Percentiles rank a stretch among this genome's conserved stretches.
phyloP scores from a whole-genome alignment of 2,113 vertebrate species.

The Clarias batrachus region DNA sequence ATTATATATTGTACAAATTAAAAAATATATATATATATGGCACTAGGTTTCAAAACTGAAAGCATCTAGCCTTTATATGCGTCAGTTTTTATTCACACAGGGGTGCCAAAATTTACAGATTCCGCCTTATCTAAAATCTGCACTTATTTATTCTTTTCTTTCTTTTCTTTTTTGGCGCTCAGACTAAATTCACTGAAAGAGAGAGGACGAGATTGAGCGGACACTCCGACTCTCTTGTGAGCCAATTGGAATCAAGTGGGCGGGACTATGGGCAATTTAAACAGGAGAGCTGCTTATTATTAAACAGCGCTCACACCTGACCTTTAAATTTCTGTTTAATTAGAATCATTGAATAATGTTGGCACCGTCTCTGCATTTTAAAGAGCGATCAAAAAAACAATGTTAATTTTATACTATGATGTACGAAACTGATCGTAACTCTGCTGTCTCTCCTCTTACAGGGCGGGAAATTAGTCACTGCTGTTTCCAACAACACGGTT shows the following conservation, averaged over 20 bases:
- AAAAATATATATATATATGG: neutral
- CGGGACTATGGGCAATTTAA: neutral
- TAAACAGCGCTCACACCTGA: neutral
- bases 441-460: conserved; percentile 56
- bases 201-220: neutral
- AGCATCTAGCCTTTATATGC: neutral
- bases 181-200: neutral
- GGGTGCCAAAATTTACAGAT: neutral
- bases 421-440: neutral
- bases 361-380: neutral
- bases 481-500: conserved; percentile 87
- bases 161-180: neutral
- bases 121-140: neutral
- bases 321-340: neutral
- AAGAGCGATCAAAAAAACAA: neutral
- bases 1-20: neutral
- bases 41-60: neutral
- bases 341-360: neutral
- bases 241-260: neutral
- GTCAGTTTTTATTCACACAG: neutral
- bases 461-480: conserved; percentile 85
- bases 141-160: neutral
- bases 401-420: neutral
- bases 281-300: neutral
- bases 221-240: neutral